phyloP scores from a whole-genome alignment of 2,797 vertebrate genomes.

The Bryconaethiops microstoma region DNA sequence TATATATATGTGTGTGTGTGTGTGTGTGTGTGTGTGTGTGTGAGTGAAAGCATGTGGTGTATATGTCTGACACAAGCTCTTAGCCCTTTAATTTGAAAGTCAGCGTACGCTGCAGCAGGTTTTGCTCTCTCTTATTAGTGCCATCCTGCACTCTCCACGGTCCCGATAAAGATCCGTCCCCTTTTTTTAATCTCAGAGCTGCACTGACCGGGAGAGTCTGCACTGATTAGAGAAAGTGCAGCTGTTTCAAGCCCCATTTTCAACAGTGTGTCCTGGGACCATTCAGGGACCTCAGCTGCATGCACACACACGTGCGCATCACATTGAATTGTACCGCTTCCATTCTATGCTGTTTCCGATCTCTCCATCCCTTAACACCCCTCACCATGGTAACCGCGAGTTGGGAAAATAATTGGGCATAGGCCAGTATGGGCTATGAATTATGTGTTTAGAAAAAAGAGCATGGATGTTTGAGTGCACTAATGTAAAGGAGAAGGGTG shows the following conservation, averaged over 20 bases:
- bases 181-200: background rate
- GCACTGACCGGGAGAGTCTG: background rate
- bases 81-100: background rate
- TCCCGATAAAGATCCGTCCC: background rate
- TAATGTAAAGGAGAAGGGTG: background rate
- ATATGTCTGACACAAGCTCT: background rate
- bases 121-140: background rate
- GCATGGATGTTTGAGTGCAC: background rate
- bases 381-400: constrained; percentile 78
- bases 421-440: constrained; percentile 69
- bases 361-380: constrained; percentile 52
- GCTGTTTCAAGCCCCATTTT: background rate
- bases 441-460: constrained; percentile 56
- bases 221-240: background rate
- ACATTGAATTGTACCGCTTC: background rate
- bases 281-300: background rate
- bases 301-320: constrained; percentile 7
- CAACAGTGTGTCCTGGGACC: constrained; percentile 9
- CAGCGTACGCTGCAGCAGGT: background rate
- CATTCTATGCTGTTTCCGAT: constrained; percentile 67
- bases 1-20: no score
- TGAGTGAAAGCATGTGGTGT: background rate
- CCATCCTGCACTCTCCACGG: background rate
- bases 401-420: constrained; percentile 67
- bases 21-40: background rate